Base-by-base conservation (phyloP, 2,113 vertebrate genomes). In the Eleginops maclovinus region DNA sequence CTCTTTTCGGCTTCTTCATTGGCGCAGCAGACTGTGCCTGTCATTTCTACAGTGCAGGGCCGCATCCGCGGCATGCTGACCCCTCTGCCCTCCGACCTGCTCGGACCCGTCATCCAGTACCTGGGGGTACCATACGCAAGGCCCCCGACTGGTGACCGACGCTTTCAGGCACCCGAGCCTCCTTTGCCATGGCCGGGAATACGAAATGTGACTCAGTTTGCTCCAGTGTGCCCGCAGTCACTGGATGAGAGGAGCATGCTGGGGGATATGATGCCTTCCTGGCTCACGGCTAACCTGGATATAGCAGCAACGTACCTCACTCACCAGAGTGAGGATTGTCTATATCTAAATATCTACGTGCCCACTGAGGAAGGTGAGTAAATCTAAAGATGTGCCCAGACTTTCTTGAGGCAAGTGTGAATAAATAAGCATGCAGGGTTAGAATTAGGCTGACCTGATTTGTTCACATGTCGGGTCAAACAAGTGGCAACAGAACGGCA, bases 241-340 rank as follows among this genome's bases (percentile, higher is more conserved):
- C 89, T 98, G 88, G 97, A 99, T 69, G 97, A 99, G 91, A 92
- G 96, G 75, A 96, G 96, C 5, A 90, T 98, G 60, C 88, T 99
- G 74, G 96, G 96, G 0, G 97, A 98, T 61, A 99, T 99, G 97
- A 92, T 99, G 62, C 97, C 98, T 0, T 93, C 97, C 41, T 99
- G 97, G 97, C 97, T 98, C 72, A 98, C 97, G 0, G 96, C 98
- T 76, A 99, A 97, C 87, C 84, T 99, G 96, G 97, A 99, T 94
- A 98, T 96, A 14, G 91, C 98, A 22, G 96, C 97, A 50, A 96
- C 96, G 0, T 99, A 98, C 19, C 94, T 98, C 26, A 97, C 97
- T 65, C 97, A 98, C 76, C 98, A 99, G 86, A 98, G 95, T 3
- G 98, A 99, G 87, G 97, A 99, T 85, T 99, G 97, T 79, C 95